A percentile compares a stretch with the other conserved stretches of the same genome.
These are phyloP conservation scores for Nycticorax nycticorax DNA, from an alignment of 2,113 vertebrate species.

Conservation along the genomic window DNA sequence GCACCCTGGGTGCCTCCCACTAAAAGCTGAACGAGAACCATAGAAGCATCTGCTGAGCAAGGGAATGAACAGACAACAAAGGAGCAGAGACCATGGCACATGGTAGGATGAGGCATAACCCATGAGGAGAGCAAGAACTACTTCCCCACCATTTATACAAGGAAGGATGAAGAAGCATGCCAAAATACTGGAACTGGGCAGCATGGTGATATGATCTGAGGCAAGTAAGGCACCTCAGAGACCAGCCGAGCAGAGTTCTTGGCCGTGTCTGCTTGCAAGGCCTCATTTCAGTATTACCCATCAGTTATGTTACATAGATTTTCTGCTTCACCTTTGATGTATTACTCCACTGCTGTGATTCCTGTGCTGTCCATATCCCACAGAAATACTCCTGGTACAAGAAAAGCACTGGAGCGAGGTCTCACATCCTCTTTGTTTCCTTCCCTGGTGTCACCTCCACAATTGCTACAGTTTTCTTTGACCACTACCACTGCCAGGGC, in stretches of 20 bases:
- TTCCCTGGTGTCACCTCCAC: neutral
- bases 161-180: neutral
- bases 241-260: neutral
- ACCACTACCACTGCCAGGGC: neutral
- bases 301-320: neutral
- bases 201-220: neutral
- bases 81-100: accelerated
- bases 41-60: neutral
- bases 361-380: neutral
- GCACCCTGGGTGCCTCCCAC: neutral
- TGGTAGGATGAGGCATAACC: neutral
- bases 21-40: neutral
- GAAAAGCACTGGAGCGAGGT: neutral
- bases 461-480: neutral
- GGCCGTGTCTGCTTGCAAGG: neutral
- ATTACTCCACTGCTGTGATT: neutral
- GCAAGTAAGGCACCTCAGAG: neutral
- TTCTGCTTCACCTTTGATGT: neutral
- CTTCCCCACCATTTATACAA: neutral
- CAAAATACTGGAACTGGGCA: neutral
- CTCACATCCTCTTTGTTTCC: neutral
- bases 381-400: neutral
- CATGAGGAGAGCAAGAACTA: neutral
- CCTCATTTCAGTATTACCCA: neutral
- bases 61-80: neutral